Conservation (phyloP, 2,113 vertebrate species). For the Microcebus tavaratra region DNA sequence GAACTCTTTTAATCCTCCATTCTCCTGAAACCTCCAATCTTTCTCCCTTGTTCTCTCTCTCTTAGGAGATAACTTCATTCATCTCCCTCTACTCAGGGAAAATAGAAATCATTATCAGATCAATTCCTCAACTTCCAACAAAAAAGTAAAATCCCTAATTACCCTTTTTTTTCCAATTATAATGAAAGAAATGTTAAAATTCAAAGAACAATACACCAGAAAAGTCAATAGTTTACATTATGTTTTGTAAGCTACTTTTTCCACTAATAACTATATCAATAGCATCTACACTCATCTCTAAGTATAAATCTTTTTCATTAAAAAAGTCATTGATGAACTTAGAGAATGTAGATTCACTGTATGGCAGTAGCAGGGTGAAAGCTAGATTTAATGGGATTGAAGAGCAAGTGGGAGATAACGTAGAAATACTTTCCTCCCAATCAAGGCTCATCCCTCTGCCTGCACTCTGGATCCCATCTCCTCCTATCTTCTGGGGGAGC, state of each 20-base stretch:
- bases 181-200: not conserved
- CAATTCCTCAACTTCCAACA: not conserved
- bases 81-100: not conserved
- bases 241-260: too few relatives aligned
- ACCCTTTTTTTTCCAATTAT: not conserved
- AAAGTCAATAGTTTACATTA: too few relatives aligned
- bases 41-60: not conserved
- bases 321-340: too few relatives aligned
- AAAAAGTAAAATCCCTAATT: not conserved
- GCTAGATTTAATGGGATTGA: too few relatives aligned
- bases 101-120: not conserved
- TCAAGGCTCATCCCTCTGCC: not conserved
- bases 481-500: not conserved
- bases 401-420: too few relatives aligned
- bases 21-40: not conserved
- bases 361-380: too few relatives aligned
- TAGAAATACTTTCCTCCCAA: not conserved
- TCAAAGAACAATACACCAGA: too few relatives aligned
- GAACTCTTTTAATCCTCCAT: not conserved
- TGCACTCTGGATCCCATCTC: not conserved
- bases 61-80: not conserved
- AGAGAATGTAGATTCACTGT: too few relatives aligned
- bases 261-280: too few relatives aligned
- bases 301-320: too few relatives aligned
- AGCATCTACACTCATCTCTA: too few relatives aligned